Base-by-base conservation (phyloP, 2,888 invertebrate species). In the Cephus spinipes region DNA sequence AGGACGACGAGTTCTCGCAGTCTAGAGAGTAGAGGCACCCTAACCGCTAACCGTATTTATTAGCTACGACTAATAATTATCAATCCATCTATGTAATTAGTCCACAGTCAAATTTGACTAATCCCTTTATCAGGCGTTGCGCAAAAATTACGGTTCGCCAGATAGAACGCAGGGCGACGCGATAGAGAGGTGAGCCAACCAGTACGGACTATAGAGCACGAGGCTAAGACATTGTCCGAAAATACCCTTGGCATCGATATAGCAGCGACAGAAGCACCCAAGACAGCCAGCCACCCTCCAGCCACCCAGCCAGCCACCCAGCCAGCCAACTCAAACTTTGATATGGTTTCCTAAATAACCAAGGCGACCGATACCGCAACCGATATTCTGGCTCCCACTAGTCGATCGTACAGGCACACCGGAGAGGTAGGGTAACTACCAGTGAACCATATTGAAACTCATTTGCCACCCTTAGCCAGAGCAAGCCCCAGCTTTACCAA, bases 321-420 rank as follows among this genome's bases (percentile, higher is more conserved):
- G 86, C 83, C 86, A 87, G 87, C 85, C 88, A 86, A 87, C 87
- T 88, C 89, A 88, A 89, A 89, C 86, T 89, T 89, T 89, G 89
- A 89, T 89, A 89, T 88, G 89, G 89, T 89, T 89, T 90, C 87
- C 88, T 88, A 88, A 90, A 89, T 90, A 89, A 89, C 89, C 89
- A 88, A 89, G 89, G 88, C 88, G 87, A 88, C 88, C 88, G 87
- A 90, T 88, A 88, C 87, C 88, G 80, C 86, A 86, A 85, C 69
- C 88, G 85, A 86, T 87, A 84, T 83, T 78, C 68, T 77, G 79
- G 77, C 80, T 79, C 79, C 85, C 84, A 84, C 83, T 82, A 77
- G 80, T 78, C 82, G 85, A 85, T 85, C 87, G 83, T 83, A 81
- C 69, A 1, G 40, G 81, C 80, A 80, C 83, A 81, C 82, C 83